Conservation (phyloP, 2,797 vertebrate genomes). For the Brotula barbata region DNA sequence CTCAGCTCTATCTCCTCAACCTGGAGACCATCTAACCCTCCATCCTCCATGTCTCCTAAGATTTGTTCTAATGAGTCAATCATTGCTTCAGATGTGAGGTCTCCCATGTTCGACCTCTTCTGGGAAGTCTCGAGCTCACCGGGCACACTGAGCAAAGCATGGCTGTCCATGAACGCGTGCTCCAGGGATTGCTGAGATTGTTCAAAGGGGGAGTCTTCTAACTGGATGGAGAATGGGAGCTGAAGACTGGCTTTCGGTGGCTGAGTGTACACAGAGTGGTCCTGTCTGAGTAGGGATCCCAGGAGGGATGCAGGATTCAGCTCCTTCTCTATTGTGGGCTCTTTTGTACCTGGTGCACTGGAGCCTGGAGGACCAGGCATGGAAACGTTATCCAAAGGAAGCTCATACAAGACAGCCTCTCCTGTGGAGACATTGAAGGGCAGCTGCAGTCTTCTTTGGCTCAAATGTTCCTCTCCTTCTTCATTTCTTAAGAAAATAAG, state of each 20-base stretch:
- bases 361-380: conserved; percentile 12
- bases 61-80: conserved; percentile 65
- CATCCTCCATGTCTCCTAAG: conserved; percentile 1
- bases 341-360: fast-evolving
- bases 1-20: conserved; percentile 47
- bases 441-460: conserved; percentile 57
- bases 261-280: conserved; percentile 46
- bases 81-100: conserved; percentile 40
- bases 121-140: conserved; percentile 23
- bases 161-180: conserved; percentile 63
- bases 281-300: conserved; percentile 58
- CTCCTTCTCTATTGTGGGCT: conserved; percentile 16
- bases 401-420: conserved; percentile 62
- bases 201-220: conserved; percentile 1
- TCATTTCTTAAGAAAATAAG: conserved; percentile 48
- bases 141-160: conserved; percentile 55
- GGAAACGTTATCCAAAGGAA: conserved; percentile 30
- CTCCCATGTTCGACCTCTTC: conserved; percentile 17
- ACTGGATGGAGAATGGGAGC: conserved; percentile 24
- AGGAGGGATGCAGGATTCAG: conserved; percentile 59
- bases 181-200: conserved; percentile 44
- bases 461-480: conserved; percentile 71
- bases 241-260: conserved; percentile 33
- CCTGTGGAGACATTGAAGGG: conserved; percentile 66
- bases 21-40: conserved; percentile 36